Evolutionary conservation across 1,140 invertebrate genomes (phyloP).

Genomic region (Pseudomyrmex concolor): DNA sequence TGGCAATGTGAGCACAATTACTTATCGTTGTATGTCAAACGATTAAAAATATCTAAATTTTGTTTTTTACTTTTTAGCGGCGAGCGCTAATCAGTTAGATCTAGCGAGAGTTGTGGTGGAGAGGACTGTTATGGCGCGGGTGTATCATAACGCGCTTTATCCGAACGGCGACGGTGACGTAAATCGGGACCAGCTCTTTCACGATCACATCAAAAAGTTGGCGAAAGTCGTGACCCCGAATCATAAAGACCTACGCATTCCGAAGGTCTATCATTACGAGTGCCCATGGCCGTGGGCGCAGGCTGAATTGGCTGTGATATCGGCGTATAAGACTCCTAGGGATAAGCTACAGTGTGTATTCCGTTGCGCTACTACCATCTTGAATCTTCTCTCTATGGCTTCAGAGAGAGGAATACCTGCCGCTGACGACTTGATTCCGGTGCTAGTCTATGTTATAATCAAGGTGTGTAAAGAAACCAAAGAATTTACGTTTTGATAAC

Average conservation of each 20-base stretch:
- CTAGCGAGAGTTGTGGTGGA: constrained; percentile 91
- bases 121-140: constrained; percentile 92
- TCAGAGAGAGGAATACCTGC: constrained; percentile 93
- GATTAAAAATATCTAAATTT: neutral
- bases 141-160: constrained; percentile 97
- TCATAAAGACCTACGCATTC: constrained; percentile 93
- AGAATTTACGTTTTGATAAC: neutral
- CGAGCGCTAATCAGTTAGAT: constrained; percentile 89
- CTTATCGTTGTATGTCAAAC: no score
- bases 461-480: constrained; percentile 89
- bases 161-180: constrained; percentile 98
- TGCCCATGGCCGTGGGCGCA: constrained; percentile 99
- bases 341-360: constrained; percentile 96
- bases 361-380: constrained; percentile 95
- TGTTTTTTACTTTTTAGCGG: constrained; percentile 82
- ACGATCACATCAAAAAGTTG: constrained; percentile 95
- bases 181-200: constrained; percentile 94
- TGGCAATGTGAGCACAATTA: constrained; percentile 87
- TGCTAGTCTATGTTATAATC: constrained; percentile 98
- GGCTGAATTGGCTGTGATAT: constrained; percentile 95
- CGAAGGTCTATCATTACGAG: constrained; percentile 93
- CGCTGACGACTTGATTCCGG: constrained; percentile 98
- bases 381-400: constrained; percentile 95
- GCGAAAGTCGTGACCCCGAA: constrained; percentile 92
- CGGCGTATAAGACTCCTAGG: constrained; percentile 96